Evolutionary conservation across 2,797 vertebrate species (phyloP).

Genomic region (Myripristis murdjan): DNA sequence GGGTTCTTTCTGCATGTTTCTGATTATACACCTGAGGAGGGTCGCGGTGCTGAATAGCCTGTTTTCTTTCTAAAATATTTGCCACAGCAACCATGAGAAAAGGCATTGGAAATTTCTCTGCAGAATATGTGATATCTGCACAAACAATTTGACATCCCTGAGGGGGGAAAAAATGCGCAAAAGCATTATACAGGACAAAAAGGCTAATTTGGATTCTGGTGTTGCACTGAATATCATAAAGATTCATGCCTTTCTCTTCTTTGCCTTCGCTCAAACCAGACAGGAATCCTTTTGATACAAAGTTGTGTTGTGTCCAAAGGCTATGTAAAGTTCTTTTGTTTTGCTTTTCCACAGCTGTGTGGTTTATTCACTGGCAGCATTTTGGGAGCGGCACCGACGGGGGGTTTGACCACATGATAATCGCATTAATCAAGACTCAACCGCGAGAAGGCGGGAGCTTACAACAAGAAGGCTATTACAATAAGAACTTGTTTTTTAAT

Average conservation of each 20-base stretch:
- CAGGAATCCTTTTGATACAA: constrained; percentile 31
- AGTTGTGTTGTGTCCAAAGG: constrained; percentile 25
- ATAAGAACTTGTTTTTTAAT: constrained; percentile 73
- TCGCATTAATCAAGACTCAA: constrained; percentile 73
- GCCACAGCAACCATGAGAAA: no score
- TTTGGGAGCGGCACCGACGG: constrained; percentile 25
- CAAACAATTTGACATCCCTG: no score
- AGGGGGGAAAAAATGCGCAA: no score
- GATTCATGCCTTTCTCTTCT: neutral
- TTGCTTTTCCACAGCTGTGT: neutral
- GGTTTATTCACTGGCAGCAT: neutral
- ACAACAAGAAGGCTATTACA: constrained; percentile 62
- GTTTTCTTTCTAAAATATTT: no score
- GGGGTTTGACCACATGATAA: constrained; percentile 56
- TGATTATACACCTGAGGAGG: no score
- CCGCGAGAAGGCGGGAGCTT: constrained; percentile 45
- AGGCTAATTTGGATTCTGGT: no score
- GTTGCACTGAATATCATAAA: constrained; percentile 6
- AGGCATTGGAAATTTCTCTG: no score
- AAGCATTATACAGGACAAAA: no score
- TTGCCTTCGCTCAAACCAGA: constrained; percentile 15
- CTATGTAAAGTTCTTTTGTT: constrained; percentile 30
- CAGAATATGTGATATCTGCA: no score
- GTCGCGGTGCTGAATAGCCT: no score
- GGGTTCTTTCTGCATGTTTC: no score